Percentiles rank a stretch among this genome's conserved stretches.
phyloP scores from a whole-genome alignment of 2,797 vertebrate species.

The Tympanoctomys barrerae region DNA sequence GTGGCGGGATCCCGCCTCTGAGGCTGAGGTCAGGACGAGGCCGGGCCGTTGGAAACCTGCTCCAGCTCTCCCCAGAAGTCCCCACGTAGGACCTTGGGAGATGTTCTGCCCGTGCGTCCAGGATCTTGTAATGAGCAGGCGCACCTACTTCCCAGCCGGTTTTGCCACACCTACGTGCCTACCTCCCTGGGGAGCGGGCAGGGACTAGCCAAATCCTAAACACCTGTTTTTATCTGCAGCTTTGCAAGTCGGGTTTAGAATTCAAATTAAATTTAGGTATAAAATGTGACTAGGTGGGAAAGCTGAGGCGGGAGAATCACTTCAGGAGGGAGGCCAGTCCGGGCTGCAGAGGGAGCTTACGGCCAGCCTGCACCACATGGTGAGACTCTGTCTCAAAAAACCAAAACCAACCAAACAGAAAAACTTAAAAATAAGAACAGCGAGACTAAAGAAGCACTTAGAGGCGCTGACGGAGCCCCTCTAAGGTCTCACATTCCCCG shows the following conservation, averaged over 20 bases:
- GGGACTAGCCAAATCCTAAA: background rate
- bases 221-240: slow-evolving; percentile 57
- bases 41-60: background rate
- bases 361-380: background rate
- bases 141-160: background rate
- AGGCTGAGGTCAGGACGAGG: background rate
- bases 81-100: background rate
- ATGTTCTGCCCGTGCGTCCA: background rate
- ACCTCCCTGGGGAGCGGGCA: background rate
- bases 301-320: background rate
- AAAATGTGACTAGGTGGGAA: background rate
- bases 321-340: background rate
- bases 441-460: background rate
- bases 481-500: slow-evolving; percentile 40
- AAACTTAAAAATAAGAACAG: background rate
- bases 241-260: slow-evolving; percentile 55
- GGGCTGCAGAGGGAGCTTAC: background rate
- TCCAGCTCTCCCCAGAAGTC: background rate
- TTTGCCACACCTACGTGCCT: background rate
- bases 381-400: background rate
- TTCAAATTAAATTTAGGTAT: slow-evolving; percentile 55
- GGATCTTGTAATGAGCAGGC: background rate
- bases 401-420: background rate
- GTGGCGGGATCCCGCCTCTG: too few species aligned
- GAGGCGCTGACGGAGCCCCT: background rate